Percentiles rank a stretch among this genome's conserved stretches.
Evolutionary conservation across 2,888 invertebrate genomes (phyloP).

Genomic region (Masnerella sp.): DNA sequence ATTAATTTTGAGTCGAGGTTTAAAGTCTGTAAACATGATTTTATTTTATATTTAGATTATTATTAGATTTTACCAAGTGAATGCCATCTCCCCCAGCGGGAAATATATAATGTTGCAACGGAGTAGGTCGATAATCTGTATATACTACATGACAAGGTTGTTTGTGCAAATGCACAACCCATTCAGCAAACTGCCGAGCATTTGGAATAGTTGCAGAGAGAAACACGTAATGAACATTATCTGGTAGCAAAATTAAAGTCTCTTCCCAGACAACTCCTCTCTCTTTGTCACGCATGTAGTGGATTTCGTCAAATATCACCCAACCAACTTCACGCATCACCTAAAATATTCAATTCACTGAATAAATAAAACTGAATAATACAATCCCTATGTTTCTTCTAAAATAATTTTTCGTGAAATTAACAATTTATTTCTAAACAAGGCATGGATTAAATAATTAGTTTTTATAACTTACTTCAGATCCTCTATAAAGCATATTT

Average conservation of each 20-base stretch:
- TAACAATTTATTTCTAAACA: too few relatives aligned
- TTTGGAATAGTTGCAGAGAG: slow-evolving; percentile 99
- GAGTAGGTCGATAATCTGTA: slow-evolving; percentile 98
- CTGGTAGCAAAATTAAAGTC: slow-evolving; percentile 96
- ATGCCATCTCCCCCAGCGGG: slow-evolving; percentile 97
- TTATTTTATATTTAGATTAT: neutral
- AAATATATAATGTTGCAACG: slow-evolving; percentile 98
- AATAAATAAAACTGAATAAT: too few relatives aligned
- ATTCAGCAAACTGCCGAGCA: slow-evolving; percentile 96
- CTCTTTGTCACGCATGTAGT: slow-evolving; percentile 99
- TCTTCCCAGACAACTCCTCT: slow-evolving; percentile 99
- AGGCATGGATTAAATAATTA: too few relatives aligned
- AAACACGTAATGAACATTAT: slow-evolving; percentile 99
- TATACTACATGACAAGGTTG: slow-evolving; percentile 99
- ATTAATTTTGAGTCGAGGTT: too few relatives aligned
- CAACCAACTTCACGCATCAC: slow-evolving; percentile 99
- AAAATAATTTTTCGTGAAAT: too few relatives aligned
- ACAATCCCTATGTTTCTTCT: too few relatives aligned
- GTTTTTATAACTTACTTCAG: slow-evolving; percentile 83
- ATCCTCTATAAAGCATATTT: slow-evolving; percentile 98
- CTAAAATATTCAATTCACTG: too few relatives aligned
- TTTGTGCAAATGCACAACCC: slow-evolving; percentile 95
- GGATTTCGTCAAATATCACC: slow-evolving; percentile 99
- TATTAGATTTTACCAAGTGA: slow-evolving; percentile 85
- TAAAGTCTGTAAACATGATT: too few relatives aligned